These are phyloP conservation scores for Remorina albescens DNA, from an alignment of 2,797 vertebrate genomes.

Conservation along the genomic window DNA sequence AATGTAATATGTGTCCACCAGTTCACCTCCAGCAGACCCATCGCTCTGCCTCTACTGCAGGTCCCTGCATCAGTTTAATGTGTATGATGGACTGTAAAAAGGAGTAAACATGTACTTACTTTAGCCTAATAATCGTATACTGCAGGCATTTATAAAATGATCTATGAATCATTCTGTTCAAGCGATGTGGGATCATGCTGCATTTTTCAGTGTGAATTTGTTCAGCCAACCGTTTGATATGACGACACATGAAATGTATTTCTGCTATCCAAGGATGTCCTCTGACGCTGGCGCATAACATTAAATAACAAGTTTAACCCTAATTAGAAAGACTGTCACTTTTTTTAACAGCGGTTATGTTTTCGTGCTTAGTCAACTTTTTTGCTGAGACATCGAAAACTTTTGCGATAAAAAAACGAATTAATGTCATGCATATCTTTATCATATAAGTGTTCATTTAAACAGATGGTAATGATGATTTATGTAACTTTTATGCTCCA, in stretches of 20 bases:
- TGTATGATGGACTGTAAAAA: neutral
- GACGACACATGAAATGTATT: neutral
- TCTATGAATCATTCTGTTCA: neutral
- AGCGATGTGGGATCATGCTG: neutral
- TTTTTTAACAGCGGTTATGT: neutral
- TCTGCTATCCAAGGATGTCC: neutral
- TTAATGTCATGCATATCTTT: neutral
- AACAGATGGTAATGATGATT: neutral
- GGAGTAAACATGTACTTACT: conserved; percentile 11
- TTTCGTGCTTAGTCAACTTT: neutral
- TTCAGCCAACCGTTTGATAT: neutral
- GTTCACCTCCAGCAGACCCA: conserved; percentile 48
- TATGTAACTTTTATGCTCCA: neutral
- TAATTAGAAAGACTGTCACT: neutral
- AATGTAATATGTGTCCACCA: conserved; percentile 53
- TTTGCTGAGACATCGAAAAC: neutral
- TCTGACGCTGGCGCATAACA: neutral
- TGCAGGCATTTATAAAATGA: neutral
- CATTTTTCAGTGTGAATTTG: neutral
- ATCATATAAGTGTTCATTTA: too few relatives aligned
- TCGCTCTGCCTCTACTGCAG: conserved; percentile 50
- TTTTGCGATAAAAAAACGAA: too few relatives aligned
- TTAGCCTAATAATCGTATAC: conserved; percentile 3
- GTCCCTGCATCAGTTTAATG: neutral
- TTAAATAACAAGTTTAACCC: neutral